Evolutionary conservation across 2,113 vertebrate species (phyloP).

Genomic region (Natator depressus): DNA sequence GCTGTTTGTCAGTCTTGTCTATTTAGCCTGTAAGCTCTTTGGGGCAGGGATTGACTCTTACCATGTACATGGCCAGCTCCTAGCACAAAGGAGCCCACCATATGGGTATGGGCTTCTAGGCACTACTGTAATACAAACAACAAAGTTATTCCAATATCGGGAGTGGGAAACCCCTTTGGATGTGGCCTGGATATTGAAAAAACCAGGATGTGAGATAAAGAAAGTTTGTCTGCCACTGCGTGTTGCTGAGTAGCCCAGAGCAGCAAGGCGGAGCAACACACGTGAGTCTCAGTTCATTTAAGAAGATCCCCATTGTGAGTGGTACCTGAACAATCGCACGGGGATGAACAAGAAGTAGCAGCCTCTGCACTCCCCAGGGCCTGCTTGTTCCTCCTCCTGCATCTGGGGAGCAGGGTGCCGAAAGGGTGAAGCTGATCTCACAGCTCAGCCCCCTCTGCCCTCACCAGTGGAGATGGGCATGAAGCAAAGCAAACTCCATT

Average conservation of each 20-base stretch:
- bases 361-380: background rate
- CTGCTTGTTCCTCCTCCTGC: background rate
- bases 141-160: background rate
- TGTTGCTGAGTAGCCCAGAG: background rate
- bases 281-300: background rate
- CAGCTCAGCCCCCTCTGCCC: background rate
- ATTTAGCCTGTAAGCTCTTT: background rate
- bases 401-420: fast-evolving
- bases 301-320: background rate
- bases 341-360: background rate
- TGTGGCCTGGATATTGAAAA: background rate
- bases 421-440: background rate
- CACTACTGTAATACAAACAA: fast-evolving
- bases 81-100: background rate
- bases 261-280: background rate
- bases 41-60: background rate
- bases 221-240: background rate
- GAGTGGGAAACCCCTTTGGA: background rate
- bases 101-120: background rate
- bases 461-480: background rate
- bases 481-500: background rate
- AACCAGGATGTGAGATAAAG: fast-evolving
- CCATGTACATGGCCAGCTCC: background rate
- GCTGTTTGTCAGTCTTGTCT: background rate
- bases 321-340: background rate